A percentile compares a stretch with the other conserved stretches of the same genome.
Conservation (phyloP, 2,888 invertebrate genomes). For the Ophion obscuratus region DNA sequence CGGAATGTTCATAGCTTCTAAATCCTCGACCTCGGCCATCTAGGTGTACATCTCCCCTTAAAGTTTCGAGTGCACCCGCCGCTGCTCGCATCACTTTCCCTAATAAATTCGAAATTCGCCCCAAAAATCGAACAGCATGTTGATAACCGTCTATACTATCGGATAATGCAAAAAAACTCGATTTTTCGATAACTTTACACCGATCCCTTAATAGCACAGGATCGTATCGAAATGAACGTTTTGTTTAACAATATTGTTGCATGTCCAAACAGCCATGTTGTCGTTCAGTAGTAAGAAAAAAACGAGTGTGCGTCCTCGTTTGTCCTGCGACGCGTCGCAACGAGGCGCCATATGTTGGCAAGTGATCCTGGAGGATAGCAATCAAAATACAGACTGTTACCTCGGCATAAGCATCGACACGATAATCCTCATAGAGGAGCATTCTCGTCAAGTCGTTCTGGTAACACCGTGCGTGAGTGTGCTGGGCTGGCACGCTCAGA, state of each 20-base stretch:
- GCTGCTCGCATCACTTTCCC: too few species aligned
- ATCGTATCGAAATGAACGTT: not conserved
- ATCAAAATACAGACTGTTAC: slow-evolving; percentile 90
- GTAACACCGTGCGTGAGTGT: slow-evolving; percentile 93
- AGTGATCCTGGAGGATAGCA: slow-evolving; percentile 90
- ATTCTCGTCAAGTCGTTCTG: slow-evolving; percentile 92
- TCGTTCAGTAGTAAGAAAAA: slow-evolving; percentile 92
- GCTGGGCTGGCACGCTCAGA: slow-evolving; percentile 89
- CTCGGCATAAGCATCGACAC: slow-evolving; percentile 95
- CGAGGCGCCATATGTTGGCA: slow-evolving; percentile 94
- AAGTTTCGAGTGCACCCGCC: too few species aligned
- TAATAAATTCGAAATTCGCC: too few species aligned
- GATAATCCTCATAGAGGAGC: slow-evolving; percentile 94
- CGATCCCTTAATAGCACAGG: too few species aligned
- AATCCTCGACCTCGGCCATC: too few species aligned
- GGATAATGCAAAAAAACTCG: too few species aligned
- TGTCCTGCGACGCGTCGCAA: slow-evolving; percentile 90
- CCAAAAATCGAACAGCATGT: too few species aligned
- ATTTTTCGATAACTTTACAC: too few species aligned
- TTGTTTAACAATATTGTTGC: slow-evolving; percentile 44
- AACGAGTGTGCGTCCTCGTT: slow-evolving; percentile 89
- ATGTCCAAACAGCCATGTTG: slow-evolving; percentile 88
- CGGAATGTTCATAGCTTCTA: too few species aligned
- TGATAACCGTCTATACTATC: too few species aligned
- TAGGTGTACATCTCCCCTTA: too few species aligned